phyloP scores from a whole-genome alignment of 2,888 invertebrate species.

The Aleiodes leptofemur region DNA sequence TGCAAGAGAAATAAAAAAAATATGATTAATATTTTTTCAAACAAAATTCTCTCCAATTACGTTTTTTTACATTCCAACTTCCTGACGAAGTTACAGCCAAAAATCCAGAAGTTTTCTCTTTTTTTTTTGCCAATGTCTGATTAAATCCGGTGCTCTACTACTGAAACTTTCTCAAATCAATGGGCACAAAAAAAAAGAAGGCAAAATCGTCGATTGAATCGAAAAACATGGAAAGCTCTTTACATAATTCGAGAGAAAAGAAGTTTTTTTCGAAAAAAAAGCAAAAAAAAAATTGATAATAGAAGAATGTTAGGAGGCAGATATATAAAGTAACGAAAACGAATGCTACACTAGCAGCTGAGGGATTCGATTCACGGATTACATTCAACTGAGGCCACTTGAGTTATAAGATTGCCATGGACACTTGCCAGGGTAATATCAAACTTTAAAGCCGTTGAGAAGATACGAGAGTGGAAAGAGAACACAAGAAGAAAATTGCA shows the following conservation, averaged over 20 bases:
- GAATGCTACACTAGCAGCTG: slow-evolving; percentile 27
- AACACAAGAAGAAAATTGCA: slow-evolving; percentile 28
- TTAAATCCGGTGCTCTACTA: slow-evolving; percentile 28
- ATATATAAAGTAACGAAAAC: slow-evolving; percentile 16
- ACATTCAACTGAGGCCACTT: slow-evolving; percentile 54
- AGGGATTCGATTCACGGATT: slow-evolving; percentile 58
- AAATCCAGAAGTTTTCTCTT: too few relatives aligned
- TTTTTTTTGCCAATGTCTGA: not conserved
- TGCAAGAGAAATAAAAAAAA: not conserved
- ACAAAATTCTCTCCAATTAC: not conserved
- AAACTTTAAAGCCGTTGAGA: slow-evolving; percentile 64
- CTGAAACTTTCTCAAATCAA: slow-evolving; percentile 41
- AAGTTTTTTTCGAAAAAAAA: slow-evolving; percentile 1
- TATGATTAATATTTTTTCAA: not conserved
- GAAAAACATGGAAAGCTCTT: slow-evolving; percentile 18
- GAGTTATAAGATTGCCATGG: slow-evolving; percentile 71
- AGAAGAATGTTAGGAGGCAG: slow-evolving; percentile 19
- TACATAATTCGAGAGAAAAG: slow-evolving; percentile 35
- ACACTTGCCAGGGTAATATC: slow-evolving; percentile 72
- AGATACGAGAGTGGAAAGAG: slow-evolving; percentile 44
- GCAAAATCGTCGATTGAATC: not conserved
- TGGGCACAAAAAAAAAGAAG: slow-evolving; percentile 1
- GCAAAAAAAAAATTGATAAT: slow-evolving; percentile 25
- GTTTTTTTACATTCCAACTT: not conserved
- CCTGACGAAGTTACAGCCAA: too few relatives aligned